phyloP scores from a whole-genome alignment of 2,888 invertebrate species.

The Hypomecis atomaria region DNA sequence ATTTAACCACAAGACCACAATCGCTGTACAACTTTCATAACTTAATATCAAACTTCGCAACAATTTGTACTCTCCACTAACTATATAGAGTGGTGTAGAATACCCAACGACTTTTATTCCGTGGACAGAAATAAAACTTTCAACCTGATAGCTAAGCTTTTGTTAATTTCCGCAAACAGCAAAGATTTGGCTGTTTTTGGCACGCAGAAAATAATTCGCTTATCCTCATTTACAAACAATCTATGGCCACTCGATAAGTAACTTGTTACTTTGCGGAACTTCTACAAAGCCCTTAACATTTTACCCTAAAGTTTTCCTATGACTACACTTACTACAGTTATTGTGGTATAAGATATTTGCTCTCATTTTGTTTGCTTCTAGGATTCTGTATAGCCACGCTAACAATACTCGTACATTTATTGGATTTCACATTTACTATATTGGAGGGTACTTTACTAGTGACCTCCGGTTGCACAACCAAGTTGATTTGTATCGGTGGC shows the following conservation, averaged over 20 bases:
- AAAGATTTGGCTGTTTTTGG: background rate
- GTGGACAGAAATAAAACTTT: background rate
- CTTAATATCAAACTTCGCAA: constrained; percentile 11
- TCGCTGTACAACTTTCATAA: constrained; percentile 9
- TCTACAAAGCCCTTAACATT: constrained; percentile 10
- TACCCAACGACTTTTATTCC: constrained; percentile 4
- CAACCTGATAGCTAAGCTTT: background rate
- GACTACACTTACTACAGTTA: constrained; percentile 11
- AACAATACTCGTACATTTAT: no score
- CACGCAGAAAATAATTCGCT: constrained; percentile 2
- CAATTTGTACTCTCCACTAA: constrained; percentile 1
- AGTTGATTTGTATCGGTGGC: no score
- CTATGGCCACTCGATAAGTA: constrained; percentile 9
- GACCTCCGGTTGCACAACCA: no score
- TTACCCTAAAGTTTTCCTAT: constrained; percentile 20
- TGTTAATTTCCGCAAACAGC: background rate
- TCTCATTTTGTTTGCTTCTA: no score
- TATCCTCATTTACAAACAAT: constrained; percentile 8
- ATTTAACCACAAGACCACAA: constrained; percentile 11
- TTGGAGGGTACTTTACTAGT: no score
- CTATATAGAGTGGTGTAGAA: background rate
- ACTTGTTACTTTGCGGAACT: constrained; percentile 19
- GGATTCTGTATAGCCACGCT: no score
- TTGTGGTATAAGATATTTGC: background rate
- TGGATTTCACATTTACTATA: no score